These are phyloP conservation scores for Heteractis magnifica DNA, from an alignment of 92 coral and sea anemone genomes.

Conservation along the genomic window DNA sequence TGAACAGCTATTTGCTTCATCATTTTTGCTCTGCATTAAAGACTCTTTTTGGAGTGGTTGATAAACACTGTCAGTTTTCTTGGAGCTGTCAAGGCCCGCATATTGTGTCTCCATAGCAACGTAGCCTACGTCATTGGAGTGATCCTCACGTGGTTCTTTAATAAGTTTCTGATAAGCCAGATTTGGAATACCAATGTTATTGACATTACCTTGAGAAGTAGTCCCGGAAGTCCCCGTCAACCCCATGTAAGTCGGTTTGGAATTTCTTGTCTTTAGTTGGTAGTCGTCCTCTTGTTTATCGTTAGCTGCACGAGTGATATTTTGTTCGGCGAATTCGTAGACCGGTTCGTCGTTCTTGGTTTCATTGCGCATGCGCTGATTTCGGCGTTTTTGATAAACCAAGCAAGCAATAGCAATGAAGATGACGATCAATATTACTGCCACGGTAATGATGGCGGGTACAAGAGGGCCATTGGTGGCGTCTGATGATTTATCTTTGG, in stretches of 20 bases:
- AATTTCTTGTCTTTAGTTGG: background rate
- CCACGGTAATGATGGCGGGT: conserved; percentile 21
- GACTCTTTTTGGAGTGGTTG: background rate
- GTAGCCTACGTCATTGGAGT: background rate
- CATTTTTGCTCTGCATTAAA: background rate
- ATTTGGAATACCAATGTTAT: background rate
- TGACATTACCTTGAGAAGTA: background rate
- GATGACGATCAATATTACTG: conserved; percentile 34
- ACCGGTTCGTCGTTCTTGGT: background rate
- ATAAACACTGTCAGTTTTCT: background rate
- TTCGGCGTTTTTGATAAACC: background rate
- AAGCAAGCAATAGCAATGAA: conserved; percentile 30
- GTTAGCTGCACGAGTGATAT: background rate
- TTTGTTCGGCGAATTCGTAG: background rate
- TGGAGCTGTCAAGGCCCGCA: background rate
- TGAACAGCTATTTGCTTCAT: background rate
- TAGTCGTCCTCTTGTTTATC: background rate
- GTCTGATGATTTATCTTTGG: background rate
- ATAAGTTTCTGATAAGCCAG: conserved; percentile 2
- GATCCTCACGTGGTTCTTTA: background rate
- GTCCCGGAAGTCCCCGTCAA: background rate
- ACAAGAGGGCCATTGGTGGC: background rate
- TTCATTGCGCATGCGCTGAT: conserved; percentile 4
- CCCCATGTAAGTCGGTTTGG: background rate
- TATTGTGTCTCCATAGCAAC: conserved; percentile 3